Percentiles rank a stretch among this genome's conserved stretches.
These are phyloP conservation scores for Poeciliopsis infans DNA, from an alignment of 2,797 vertebrate species.

Conservation along the genomic window DNA sequence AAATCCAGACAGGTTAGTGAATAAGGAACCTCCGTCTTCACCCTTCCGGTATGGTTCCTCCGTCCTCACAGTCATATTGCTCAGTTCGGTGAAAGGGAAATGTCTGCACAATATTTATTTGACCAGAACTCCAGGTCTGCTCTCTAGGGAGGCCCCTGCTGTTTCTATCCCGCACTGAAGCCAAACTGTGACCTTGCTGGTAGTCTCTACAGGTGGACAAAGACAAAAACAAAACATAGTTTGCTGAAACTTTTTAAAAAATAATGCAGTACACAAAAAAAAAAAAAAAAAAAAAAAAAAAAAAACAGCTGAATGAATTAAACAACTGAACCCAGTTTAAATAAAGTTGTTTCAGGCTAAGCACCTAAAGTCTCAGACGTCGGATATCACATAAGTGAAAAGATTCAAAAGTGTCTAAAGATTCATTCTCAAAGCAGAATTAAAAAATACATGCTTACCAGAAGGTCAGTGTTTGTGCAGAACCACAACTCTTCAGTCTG, in stretches of 20 bases:
- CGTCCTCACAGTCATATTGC: background rate
- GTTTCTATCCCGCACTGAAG: background rate
- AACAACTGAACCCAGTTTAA: background rate
- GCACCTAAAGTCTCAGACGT: background rate
- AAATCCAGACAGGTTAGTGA: background rate
- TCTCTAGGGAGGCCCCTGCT: background rate
- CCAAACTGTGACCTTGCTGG: background rate
- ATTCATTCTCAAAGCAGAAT: background rate
- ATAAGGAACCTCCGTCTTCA: background rate
- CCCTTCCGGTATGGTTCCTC: background rate
- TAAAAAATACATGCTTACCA: too few species aligned
- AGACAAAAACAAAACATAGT: background rate
- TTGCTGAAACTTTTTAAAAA: background rate
- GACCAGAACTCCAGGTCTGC: background rate
- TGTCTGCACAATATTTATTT: background rate
- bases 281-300: background rate
- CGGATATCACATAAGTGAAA: background rate
- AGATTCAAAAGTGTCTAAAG: background rate
- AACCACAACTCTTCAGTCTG: too few species aligned
- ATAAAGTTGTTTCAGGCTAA: background rate
- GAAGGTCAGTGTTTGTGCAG: background rate
- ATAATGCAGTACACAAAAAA: background rate
- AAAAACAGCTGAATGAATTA: background rate
- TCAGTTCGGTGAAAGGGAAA: background rate
- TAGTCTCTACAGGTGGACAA: background rate